Conservation (phyloP, 2,113 vertebrate species). For the Ammodytes marinus region DNA sequence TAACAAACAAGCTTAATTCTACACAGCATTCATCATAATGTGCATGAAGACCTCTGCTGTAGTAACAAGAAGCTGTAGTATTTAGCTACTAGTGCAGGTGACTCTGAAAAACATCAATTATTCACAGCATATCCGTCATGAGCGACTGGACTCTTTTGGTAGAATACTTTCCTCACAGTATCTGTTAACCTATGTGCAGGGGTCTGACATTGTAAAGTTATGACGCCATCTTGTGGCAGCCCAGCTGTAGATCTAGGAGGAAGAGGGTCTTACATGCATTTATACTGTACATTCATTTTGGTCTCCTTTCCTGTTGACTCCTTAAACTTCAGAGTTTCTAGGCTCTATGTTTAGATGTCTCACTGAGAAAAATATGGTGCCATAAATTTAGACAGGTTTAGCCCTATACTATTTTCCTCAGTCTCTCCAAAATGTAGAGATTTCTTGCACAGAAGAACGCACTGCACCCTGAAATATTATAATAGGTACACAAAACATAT, state of each 20-base stretch:
- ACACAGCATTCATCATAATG: background rate
- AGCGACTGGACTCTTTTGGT: slow-evolving; percentile 57
- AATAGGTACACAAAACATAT: too few relatives aligned
- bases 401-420: too few relatives aligned
- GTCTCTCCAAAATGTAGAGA: too few relatives aligned
- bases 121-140: slow-evolving; percentile 74
- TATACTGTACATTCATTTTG: too few relatives aligned
- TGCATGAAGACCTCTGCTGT: slow-evolving; percentile 9
- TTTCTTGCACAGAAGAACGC: too few relatives aligned
- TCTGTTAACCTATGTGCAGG: slow-evolving; percentile 35
- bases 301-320: too few relatives aligned
- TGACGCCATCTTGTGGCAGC: slow-evolving; percentile 63
- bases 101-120: slow-evolving; percentile 72
- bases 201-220: background rate
- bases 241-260: background rate
- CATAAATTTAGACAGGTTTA: too few relatives aligned
- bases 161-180: slow-evolving; percentile 42
- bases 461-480: too few relatives aligned
- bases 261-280: background rate
- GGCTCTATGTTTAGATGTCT: too few relatives aligned
- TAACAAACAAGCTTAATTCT: background rate
- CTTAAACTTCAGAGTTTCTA: too few relatives aligned
- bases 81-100: slow-evolving; percentile 53
- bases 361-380: too few relatives aligned
- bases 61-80: slow-evolving; percentile 33